phyloP scores from a whole-genome alignment of 1,140 invertebrate species.

The Metopolophium dirhodum region DNA sequence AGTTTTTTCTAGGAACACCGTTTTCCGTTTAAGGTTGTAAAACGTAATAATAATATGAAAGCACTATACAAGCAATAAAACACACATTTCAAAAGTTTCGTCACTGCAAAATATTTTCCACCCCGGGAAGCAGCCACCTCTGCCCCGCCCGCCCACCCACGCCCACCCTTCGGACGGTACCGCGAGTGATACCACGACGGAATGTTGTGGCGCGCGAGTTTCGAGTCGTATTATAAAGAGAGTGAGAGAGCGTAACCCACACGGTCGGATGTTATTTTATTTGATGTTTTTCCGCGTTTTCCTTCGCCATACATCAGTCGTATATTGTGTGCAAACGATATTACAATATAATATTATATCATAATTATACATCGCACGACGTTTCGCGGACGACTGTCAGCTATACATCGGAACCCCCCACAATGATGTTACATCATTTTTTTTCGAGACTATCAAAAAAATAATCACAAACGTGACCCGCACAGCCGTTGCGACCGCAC shows the following conservation, averaged over 20 bases:
- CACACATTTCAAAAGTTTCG: background rate
- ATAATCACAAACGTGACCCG: no score
- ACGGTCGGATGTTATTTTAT: background rate
- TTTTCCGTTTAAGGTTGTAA: background rate
- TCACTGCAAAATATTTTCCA: background rate
- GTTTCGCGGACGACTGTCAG: background rate
- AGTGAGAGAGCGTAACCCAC: background rate
- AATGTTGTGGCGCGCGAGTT: background rate
- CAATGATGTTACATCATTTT: no score
- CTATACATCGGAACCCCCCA: background rate
- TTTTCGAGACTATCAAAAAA: no score
- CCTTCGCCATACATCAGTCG: background rate
- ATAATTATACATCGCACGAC: background rate
- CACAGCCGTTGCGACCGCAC: no score
- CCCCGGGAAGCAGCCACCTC: background rate
- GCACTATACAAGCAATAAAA: background rate
- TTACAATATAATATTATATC: background rate
- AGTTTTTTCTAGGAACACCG: background rate
- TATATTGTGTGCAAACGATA: background rate
- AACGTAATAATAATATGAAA: background rate
- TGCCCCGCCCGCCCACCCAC: accelerated
- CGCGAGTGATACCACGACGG: background rate
- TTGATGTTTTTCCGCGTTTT: background rate
- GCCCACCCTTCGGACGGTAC: background rate
- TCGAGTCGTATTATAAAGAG: background rate